Conservation (phyloP, 2,888 invertebrate genomes). For the Marasmarcha lunaedactyla region DNA sequence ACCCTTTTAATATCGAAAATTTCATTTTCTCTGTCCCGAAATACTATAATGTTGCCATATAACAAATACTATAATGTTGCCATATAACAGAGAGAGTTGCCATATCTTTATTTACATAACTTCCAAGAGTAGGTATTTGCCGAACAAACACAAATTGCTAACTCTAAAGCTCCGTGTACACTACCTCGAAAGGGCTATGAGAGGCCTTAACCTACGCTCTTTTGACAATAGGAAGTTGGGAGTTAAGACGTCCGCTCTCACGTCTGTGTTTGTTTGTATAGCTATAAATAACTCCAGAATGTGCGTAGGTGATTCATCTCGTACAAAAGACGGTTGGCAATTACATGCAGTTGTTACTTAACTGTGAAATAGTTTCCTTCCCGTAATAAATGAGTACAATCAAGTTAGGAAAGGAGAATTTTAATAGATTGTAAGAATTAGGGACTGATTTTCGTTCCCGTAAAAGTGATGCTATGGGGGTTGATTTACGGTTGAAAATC, state of each 20-base stretch:
- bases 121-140: too few species aligned
- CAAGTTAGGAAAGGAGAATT: constrained; percentile 20
- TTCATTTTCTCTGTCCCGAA: too few species aligned
- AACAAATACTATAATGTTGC: too few species aligned
- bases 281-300: constrained; percentile 34
- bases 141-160: too few species aligned
- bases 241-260: constrained; percentile 23
- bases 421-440: constrained; percentile 9
- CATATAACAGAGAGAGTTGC: too few species aligned
- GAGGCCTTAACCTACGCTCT: constrained; percentile 21
- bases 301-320: constrained; percentile 38
- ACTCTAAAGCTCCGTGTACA: too few species aligned
- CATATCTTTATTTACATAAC: too few species aligned
- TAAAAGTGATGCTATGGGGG: too few species aligned
- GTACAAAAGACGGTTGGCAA: constrained; percentile 22
- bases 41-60: too few species aligned
- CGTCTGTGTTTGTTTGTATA: constrained; percentile 17
- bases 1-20: too few species aligned
- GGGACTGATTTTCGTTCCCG: too few species aligned
- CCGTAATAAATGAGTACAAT: constrained; percentile 38
- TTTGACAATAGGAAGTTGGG: constrained; percentile 26
- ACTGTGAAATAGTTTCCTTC: constrained; percentile 26
- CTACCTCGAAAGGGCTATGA: neutral
- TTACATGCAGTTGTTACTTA: constrained; percentile 32
- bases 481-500: too few species aligned